Base-by-base conservation (phyloP, 2,888 invertebrate species). In the Lasioglossum figueresi region DNA sequence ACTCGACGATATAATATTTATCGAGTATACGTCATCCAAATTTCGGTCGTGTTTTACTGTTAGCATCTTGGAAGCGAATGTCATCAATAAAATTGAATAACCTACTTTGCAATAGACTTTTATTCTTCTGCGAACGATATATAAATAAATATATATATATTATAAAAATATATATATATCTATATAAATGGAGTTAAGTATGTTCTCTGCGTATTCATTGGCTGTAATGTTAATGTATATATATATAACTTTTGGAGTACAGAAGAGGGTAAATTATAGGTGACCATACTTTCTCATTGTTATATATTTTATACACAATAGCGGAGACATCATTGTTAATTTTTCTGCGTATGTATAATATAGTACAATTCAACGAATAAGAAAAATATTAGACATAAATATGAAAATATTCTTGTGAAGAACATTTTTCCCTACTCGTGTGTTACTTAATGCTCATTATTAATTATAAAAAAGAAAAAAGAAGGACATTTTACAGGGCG, bases 11-110 rank as follows among this genome's bases (percentile, higher is more conserved):
- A 92, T 93, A 56, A 93, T 93, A 93, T 93, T 94, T 94, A 94
- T 94, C 94, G 93, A 94, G 91, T 93, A 12, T 43, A 92, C 88
- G 86, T 92, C 86, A 93, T 92, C 91, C 92, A 92, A 92, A 93
- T 93, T 92, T 92, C 90, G 92, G 93, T 94, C 92, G 92, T 93
- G 93, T 94, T 93, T 94, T 93, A 94, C 90, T 93, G 93, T 94
- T 93, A 93, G 91, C 90, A 91, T 92, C 91, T 92, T 91, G 91
- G 93, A 92, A 43, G 93, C 91, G 88, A 93, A 92, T 94, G 92
- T 94, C 94, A 93, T 92, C 86, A 94, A 93, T 93, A 93, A 93
- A 93, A 93, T 89, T 88, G 84, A 92, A 92, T 92, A 93, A 94
- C 89, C 90, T 88, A 92, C 81, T 88, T 90, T 85, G 86, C 89